Evolutionary conservation across 2,797 vertebrate species (phyloP).

Genomic region (Xerus rutilus): DNA sequence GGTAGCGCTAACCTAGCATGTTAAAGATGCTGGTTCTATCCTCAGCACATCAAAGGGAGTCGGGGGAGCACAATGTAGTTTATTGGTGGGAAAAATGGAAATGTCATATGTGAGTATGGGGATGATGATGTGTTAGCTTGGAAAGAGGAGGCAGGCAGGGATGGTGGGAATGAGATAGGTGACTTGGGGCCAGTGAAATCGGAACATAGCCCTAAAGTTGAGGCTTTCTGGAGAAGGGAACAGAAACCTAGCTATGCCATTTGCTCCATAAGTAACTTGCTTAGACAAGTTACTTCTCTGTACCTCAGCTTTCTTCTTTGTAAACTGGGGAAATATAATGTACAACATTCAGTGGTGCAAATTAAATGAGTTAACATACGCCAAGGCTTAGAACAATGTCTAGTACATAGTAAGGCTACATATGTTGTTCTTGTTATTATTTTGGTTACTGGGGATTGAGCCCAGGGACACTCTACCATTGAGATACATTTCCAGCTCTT

Average conservation of each 20-base stretch:
- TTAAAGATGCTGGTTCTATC: not conserved
- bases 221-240: slow-evolving; percentile 41
- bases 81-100: not conserved
- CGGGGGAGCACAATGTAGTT: not conserved
- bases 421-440: not conserved
- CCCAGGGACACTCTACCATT: too few species aligned
- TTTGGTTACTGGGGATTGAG: too few species aligned
- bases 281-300: not conserved
- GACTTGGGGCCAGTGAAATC: not conserved
- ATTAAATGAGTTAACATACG: not conserved
- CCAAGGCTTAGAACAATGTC: not conserved
- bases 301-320: slow-evolving; percentile 16
- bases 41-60: not conserved
- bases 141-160: not conserved
- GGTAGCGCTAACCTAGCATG: not conserved
- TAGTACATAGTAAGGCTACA: not conserved
- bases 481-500: too few species aligned
- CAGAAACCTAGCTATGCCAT: slow-evolving; percentile 11
- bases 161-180: not conserved
- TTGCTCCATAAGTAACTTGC: not conserved
- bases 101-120: not conserved
- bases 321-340: slow-evolving; percentile 41
- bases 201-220: not conserved
- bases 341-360: not conserved
- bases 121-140: not conserved